These are phyloP conservation scores for Eupeodes luniger DNA, from an alignment of 2,888 invertebrate species.

Conservation along the genomic window DNA sequence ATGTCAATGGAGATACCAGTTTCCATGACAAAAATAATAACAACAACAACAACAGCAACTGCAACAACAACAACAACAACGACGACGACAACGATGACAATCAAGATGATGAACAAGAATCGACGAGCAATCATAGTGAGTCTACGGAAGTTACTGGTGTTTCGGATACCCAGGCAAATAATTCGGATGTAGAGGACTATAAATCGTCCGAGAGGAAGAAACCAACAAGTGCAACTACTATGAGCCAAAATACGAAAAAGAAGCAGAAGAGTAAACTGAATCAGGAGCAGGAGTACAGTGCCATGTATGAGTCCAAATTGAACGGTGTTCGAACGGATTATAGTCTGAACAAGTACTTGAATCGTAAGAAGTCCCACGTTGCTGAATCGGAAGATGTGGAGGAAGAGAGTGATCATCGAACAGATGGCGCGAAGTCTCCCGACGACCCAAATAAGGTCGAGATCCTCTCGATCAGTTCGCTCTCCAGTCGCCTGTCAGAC, in stretches of 20 bases:
- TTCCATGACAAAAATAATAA: constrained; percentile 14
- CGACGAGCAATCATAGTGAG: constrained; percentile 82
- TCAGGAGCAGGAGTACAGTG: constrained; percentile 78
- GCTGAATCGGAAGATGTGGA: constrained; percentile 65
- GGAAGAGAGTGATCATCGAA: constrained; percentile 51
- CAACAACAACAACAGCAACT: too few relatives aligned
- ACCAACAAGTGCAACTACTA: constrained; percentile 29
- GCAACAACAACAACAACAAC: neutral
- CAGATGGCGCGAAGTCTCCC: constrained; percentile 41
- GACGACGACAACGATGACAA: constrained; percentile 52
- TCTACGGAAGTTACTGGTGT: constrained; percentile 83
- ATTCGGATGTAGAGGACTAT: constrained; percentile 76
- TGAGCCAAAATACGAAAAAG: constrained; percentile 47
- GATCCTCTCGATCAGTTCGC: constrained; percentile 82
- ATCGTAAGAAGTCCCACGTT: constrained; percentile 79
- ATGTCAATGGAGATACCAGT: constrained; percentile 56
- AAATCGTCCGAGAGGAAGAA: constrained; percentile 45
- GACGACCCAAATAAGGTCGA: constrained; percentile 82
- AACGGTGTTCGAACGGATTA: constrained; percentile 82
- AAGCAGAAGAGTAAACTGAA: constrained; percentile 50
- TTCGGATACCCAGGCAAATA: constrained; percentile 80
- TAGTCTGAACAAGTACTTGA: constrained; percentile 82
- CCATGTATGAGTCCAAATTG: constrained; percentile 81
- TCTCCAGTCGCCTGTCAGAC: constrained; percentile 82
- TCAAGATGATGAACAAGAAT: constrained; percentile 77